Percentiles rank a stretch among this genome's conserved stretches.
Evolutionary conservation across 2,797 vertebrate genomes (phyloP).

Genomic region (Phrynocephalus guinanensis): DNA sequence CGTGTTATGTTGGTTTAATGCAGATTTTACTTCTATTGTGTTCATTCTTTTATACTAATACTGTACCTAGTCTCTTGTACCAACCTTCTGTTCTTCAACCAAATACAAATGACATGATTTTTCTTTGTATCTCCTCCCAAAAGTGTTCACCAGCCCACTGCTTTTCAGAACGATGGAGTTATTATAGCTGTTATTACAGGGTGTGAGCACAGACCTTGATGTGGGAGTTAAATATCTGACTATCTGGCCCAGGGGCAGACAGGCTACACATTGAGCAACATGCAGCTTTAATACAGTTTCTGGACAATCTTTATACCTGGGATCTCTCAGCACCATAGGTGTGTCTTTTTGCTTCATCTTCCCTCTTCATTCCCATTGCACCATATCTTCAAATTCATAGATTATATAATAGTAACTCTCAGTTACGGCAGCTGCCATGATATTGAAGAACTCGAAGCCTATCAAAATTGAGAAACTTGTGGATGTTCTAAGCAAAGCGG

Average conservation of each 20-base stretch:
- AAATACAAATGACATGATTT: too few relatives aligned
- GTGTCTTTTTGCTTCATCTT: conserved; percentile 18
- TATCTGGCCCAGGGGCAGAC: conserved; percentile 50
- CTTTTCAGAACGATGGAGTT: conserved; percentile 40
- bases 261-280: conserved; percentile 50
- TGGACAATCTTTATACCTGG: conserved; percentile 26
- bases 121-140: conserved; percentile 35
- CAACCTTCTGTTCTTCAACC: too few relatives aligned
- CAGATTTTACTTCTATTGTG: too few relatives aligned
- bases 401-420: too few relatives aligned
- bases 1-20: too few relatives aligned
- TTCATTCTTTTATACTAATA: too few relatives aligned
- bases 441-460: too few relatives aligned
- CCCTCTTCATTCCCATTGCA: conserved; percentile 5
- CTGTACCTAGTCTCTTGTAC: too few relatives aligned
- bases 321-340: conserved; percentile 34
- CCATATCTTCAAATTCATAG: not conserved
- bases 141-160: conserved; percentile 33
- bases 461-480: too few relatives aligned
- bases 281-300: conserved; percentile 8
- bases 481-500: too few relatives aligned
- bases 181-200: conserved; percentile 46
- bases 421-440: too few relatives aligned
- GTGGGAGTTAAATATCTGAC: conserved; percentile 51
- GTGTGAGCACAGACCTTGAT: conserved; percentile 53